Conservation (phyloP, 2,797 vertebrate species). For the Nyctalus aviator region DNA sequence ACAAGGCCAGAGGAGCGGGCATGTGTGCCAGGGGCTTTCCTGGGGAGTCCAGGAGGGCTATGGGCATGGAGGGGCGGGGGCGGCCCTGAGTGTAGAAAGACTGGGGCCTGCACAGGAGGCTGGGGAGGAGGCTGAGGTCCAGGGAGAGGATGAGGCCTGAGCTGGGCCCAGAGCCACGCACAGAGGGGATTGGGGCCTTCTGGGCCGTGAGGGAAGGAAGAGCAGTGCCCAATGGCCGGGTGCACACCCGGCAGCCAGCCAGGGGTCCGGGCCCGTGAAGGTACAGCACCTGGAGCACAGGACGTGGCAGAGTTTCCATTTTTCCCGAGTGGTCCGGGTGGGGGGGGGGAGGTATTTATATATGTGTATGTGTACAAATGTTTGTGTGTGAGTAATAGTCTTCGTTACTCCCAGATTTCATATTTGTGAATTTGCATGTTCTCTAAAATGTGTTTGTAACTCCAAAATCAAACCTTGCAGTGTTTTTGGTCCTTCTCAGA, state of each 20-base stretch:
- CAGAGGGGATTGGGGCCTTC: neutral
- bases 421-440: neutral
- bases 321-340: neutral
- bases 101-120: neutral
- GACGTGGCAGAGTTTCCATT: neutral
- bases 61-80: neutral
- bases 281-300: neutral
- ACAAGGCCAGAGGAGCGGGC: too few relatives aligned
- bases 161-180: neutral
- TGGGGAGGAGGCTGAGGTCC: neutral
- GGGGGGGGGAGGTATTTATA: accelerated
- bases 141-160: neutral
- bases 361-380: neutral
- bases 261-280: neutral
- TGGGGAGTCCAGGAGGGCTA: too few relatives aligned
- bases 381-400: neutral
- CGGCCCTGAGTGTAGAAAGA: neutral
- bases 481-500: neutral
- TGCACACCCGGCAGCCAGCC: neutral
- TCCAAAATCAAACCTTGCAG: neutral
- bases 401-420: neutral
- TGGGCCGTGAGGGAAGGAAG: too few relatives aligned
- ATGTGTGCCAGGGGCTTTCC: too few relatives aligned
- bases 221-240: neutral
- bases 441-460: neutral